Evolutionary conservation across 1,140 invertebrate species (phyloP).

Genomic region (Drosophila paulistorum): DNA sequence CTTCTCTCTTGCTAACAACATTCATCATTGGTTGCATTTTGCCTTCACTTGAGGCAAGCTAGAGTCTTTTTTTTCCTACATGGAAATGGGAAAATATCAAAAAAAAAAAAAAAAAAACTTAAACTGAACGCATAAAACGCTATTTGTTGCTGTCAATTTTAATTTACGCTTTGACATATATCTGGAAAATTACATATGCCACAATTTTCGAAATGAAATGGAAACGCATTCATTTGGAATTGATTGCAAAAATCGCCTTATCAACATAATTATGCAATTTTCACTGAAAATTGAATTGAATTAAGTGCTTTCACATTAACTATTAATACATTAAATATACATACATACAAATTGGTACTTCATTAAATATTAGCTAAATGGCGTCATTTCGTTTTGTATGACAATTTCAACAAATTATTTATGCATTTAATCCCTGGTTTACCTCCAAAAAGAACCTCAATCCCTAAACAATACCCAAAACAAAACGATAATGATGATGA

Average conservation of each 20-base stretch:
- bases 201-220: background rate
- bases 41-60: slow-evolving; percentile 47
- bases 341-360: slow-evolving; percentile 27
- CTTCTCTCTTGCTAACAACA: slow-evolving; percentile 22
- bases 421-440: slow-evolving; percentile 23
- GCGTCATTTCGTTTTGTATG: background rate
- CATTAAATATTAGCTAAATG: slow-evolving; percentile 37
- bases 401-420: slow-evolving; percentile 25
- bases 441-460: slow-evolving; percentile 27
- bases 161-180: slow-evolving; percentile 10
- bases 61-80: slow-evolving; percentile 34
- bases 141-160: slow-evolving; percentile 67
- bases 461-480: background rate
- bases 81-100: background rate
- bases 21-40: slow-evolving; percentile 42
- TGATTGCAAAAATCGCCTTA: slow-evolving; percentile 58
- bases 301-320: slow-evolving; percentile 48
- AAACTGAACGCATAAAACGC: slow-evolving; percentile 22
- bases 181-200: background rate
- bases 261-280: slow-evolving; percentile 73
- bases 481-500: no score
- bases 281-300: slow-evolving; percentile 61
- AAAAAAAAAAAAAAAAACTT: slow-evolving; percentile 26
- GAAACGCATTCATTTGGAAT: slow-evolving; percentile 27
- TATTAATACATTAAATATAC: slow-evolving; percentile 19